phyloP scores from a whole-genome alignment of 2,888 invertebrate species.

The Acheta domesticus region DNA sequence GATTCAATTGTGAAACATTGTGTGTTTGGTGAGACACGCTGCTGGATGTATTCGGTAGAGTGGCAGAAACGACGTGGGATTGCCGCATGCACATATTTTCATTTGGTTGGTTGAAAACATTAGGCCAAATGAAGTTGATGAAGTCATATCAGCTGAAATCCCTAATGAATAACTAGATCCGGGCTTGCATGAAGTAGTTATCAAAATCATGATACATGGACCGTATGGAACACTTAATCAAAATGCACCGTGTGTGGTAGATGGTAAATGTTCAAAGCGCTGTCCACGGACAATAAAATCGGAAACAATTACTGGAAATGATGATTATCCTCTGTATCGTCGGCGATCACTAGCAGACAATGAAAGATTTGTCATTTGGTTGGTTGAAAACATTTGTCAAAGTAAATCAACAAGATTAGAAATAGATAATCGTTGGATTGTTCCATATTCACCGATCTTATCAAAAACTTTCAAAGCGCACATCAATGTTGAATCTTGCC shows the following conservation, averaged over 20 bases:
- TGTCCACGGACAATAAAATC: conserved; percentile 39
- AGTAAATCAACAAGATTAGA: not conserved
- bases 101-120: no score
- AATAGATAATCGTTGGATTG: not conserved
- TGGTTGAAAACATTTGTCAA: not conserved
- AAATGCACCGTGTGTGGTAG: conserved; percentile 34
- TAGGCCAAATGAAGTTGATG: conserved; percentile 19
- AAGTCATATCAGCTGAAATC: conserved; percentile 26
- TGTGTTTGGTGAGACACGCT: no score
- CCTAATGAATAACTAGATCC: conserved; percentile 21
- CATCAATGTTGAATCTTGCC: no score
- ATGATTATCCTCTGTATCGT: conserved; percentile 44
- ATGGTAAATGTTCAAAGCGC: conserved; percentile 38
- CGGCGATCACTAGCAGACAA: conserved; percentile 35
- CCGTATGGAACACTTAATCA: conserved; percentile 42
- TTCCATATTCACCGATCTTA: no score
- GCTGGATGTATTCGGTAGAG: no score
- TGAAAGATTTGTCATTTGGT: not conserved
- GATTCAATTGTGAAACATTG: no score
- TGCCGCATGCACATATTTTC: conserved; percentile 30
- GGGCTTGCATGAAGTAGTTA: conserved; percentile 25
- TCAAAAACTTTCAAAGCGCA: no score
- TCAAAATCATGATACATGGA: conserved; percentile 41
- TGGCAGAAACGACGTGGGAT: conserved; percentile 23
- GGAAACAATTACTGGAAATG: conserved; percentile 42